A percentile compares a stretch with the other conserved stretches of the same genome.
phyloP scores from a whole-genome alignment of 2,797 vertebrate species.

The Nasua narica region DNA sequence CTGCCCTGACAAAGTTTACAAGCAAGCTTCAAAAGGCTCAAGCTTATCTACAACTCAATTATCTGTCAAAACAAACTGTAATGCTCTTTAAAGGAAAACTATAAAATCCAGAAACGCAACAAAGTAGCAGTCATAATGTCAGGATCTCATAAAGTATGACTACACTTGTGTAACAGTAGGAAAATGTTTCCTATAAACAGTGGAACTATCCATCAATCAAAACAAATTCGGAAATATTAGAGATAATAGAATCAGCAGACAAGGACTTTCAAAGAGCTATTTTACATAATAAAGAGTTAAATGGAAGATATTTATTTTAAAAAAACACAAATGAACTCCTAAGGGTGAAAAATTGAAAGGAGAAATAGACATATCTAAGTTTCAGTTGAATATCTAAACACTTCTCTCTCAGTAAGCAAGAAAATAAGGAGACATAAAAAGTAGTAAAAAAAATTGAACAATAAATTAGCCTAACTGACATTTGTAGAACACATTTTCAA shows the following conservation, averaged over 20 bases:
- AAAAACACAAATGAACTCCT: not conserved
- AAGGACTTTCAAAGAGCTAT: not conserved
- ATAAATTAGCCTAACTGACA: not conserved
- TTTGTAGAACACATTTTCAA: not conserved
- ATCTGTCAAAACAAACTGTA: not conserved
- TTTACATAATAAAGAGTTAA: not conserved
- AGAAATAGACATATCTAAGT: not conserved
- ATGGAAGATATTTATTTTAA: not conserved
- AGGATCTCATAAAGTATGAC: not conserved
- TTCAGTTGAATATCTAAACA: not conserved
- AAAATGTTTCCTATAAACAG: not conserved
- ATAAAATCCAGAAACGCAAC: constrained; percentile 14
- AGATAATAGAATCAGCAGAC: not conserved
- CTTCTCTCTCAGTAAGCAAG: not conserved
- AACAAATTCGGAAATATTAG: constrained; percentile 1
- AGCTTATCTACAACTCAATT: not conserved
- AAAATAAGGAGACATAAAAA: not conserved
- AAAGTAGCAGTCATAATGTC: not conserved
- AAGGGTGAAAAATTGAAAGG: not conserved
- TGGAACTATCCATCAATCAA: not conserved
- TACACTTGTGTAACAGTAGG: not conserved
- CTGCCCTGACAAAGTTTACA: not conserved
- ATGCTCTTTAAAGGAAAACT: constrained; percentile 4
- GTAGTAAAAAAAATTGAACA: not conserved
- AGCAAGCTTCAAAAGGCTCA: not conserved